phyloP scores from a whole-genome alignment of 2,797 vertebrate genomes.

The Threskiornis aethiopicus region DNA sequence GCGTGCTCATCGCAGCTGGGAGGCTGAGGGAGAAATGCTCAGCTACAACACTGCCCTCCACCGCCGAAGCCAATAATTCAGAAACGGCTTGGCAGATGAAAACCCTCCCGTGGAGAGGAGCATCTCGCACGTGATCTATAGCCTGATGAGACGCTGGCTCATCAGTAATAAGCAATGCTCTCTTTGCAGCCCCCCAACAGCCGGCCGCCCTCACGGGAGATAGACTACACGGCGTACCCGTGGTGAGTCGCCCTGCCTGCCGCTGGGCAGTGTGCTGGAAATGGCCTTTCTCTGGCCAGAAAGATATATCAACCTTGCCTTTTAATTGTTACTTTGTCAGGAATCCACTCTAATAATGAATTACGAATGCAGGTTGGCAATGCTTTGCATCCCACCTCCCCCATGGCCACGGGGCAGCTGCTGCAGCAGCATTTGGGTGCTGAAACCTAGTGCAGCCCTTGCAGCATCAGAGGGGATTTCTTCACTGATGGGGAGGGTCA shows the following conservation, averaged over 20 bases:
- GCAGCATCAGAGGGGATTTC: neutral
- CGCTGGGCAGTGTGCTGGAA: neutral
- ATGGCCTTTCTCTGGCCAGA: neutral
- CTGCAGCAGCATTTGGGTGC: rapidly evolving
- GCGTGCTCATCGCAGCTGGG: neutral
- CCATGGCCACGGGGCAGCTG: rapidly evolving
- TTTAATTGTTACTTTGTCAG: rapidly evolving
- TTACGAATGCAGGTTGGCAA: rapidly evolving
- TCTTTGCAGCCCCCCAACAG: conserved; percentile 79
- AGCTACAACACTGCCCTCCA: neutral
- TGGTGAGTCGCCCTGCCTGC: conserved; percentile 79
- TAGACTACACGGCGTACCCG: conserved; percentile 89
- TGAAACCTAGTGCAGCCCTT: neutral
- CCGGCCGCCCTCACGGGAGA: conserved; percentile 87
- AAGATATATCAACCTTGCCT: rapidly evolving
- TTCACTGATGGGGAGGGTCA: neutral
- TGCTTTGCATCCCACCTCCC: rapidly evolving
- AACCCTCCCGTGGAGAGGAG: neutral
- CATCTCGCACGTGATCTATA: rapidly evolving
- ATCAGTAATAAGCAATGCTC: rapidly evolving
- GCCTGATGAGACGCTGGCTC: neutral
- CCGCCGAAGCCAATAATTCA: neutral
- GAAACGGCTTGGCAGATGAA: neutral
- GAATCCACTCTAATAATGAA: rapidly evolving
- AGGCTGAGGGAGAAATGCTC: neutral